These are phyloP conservation scores for Astreopora myriophthalma DNA, from an alignment of 64 coral and sea anemone species.

Conservation along the genomic window DNA sequence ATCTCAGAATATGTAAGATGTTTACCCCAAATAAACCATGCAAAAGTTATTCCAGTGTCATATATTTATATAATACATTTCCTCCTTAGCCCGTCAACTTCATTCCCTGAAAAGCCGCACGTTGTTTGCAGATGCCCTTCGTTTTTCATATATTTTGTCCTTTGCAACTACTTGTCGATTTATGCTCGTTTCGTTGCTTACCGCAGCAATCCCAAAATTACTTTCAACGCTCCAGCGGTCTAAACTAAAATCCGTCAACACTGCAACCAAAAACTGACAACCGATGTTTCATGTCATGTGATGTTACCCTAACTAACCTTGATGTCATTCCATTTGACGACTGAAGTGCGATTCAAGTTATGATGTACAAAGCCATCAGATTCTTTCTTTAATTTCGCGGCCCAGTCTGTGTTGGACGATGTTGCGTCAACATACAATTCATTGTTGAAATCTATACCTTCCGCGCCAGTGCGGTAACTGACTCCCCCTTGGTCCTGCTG, in stretches of 20 bases:
- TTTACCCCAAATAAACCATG: too few species aligned
- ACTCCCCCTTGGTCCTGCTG: background rate
- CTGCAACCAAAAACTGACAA: background rate
- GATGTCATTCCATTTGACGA: conserved; percentile 52
- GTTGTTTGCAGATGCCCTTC: too few species aligned
- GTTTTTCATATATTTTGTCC: too few species aligned
- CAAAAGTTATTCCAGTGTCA: too few species aligned
- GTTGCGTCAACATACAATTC: background rate
- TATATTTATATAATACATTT: too few species aligned
- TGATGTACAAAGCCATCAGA: background rate
- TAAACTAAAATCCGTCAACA: background rate
- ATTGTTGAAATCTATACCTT: conserved; percentile 35
- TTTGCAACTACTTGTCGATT: too few species aligned
- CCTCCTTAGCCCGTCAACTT: too few species aligned
- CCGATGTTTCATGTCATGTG: too few species aligned
- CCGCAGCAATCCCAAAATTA: background rate
- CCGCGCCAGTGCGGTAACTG: background rate
- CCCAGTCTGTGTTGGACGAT: background rate
- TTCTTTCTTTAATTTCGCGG: conserved; percentile 33
- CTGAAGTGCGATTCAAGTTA: conserved; percentile 47
- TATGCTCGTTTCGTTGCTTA: background rate
- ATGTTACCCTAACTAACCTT: conserved; percentile 37
- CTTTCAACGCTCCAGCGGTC: too few species aligned
- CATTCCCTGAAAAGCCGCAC: too few species aligned
- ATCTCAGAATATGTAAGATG: too few species aligned